Evolutionary conservation across 1,140 invertebrate species (phyloP), one percentile per base, ranked within the genome.

Genomic region (Drosophila repleta): DNA sequence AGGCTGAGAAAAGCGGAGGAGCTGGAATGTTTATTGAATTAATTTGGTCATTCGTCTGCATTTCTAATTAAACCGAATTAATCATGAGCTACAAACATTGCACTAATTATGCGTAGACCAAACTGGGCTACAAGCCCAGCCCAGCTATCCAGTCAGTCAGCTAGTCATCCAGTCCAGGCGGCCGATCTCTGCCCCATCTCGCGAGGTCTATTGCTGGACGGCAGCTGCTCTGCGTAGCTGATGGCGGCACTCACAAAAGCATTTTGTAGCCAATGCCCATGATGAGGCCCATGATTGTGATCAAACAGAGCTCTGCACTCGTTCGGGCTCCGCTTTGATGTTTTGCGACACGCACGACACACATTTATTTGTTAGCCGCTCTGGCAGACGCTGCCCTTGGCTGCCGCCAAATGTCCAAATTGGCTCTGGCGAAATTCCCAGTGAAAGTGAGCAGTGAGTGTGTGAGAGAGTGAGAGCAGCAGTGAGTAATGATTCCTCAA

Each of bases 11-110:
- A 70, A 46, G 39, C 3, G 39, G 6, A 17, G 37, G 39, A 52
- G 48, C 21, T 69, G 82, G 79, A 63, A 88, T 88, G 88, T 88
- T 79, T 79, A 88, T 88, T 88, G 83, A 88, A 88, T 88, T 88
- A 88, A 88, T 88, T 88, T 88, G 66, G 62, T 79, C 72, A 73
- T 88, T 70, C 55, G 83, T 88, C 83, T 88, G 83, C 83, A 88
- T 88, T 88, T 88, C 79, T 88, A 88, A 88, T 88, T 88, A 88
- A 88, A 73, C 79, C 83, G 83, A 88, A 88, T 88, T 88, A 88
- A 88, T 88, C 83, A 87, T 87, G 75, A 88, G 83, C 62, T 67
- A n/a, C 73, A 43, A 43, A 68, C 58, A 68, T 65, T 76, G 68
- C 76, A 73, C 75, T 88, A 87, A 82, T 88, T 87, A 87, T 88